Conservation (phyloP, 2,888 invertebrate genomes). For the Brachypalpus laphriformis region DNA sequence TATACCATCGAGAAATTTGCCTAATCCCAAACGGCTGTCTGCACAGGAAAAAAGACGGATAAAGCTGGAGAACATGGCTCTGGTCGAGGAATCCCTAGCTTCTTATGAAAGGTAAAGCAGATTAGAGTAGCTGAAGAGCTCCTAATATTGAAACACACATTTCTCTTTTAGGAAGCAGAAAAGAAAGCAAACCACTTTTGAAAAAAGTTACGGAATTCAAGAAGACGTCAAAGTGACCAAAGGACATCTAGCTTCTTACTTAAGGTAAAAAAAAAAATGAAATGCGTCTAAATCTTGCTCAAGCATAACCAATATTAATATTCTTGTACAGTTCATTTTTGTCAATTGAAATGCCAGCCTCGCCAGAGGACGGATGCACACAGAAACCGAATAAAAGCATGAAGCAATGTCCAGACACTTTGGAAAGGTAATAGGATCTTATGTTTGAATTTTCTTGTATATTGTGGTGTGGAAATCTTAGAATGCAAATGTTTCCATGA, state of each 20-base stretch:
- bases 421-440: background rate
- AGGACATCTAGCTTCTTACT: background rate
- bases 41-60: background rate
- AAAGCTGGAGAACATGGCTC: background rate
- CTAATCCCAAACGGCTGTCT: background rate
- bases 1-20: conserved; percentile 35
- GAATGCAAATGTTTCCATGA: no score
- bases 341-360: background rate
- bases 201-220: background rate
- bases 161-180: background rate
- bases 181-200: background rate
- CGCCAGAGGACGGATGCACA: background rate
- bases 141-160: background rate
- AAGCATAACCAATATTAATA: background rate
- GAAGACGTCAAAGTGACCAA: background rate
- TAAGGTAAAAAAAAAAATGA: background rate
- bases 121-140: no score
- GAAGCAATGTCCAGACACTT: background rate
- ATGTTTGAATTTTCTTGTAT: no score
- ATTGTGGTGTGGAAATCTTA: no score
- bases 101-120: conserved; percentile 19
- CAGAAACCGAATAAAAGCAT: background rate
- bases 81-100: conserved; percentile 31
- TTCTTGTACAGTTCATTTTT: background rate
- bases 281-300: no score